Evolutionary conservation across 2,797 vertebrate genomes (phyloP).

Genomic region (Spondyliosoma cantharus): DNA sequence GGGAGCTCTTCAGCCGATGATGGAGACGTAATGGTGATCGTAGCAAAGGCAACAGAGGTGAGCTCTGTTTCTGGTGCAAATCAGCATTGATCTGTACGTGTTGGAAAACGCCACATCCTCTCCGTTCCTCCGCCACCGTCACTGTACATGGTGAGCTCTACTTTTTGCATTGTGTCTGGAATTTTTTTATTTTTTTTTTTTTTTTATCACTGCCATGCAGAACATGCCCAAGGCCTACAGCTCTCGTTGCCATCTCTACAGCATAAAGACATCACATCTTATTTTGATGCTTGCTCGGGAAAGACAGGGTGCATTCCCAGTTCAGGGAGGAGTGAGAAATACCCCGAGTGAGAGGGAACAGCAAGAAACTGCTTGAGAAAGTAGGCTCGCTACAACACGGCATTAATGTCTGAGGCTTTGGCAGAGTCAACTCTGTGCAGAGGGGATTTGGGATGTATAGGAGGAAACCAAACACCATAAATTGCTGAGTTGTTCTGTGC

Average conservation of each 20-base stretch:
- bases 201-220: conserved; percentile 69
- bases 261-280: conserved; percentile 74
- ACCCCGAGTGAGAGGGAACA: conserved; percentile 58
- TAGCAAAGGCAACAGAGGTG: conserved; percentile 33
- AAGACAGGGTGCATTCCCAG: conserved; percentile 74
- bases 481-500: conserved; percentile 53
- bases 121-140: conserved; percentile 42
- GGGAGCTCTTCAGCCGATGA: conserved; percentile 40
- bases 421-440: conserved; percentile 57
- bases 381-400: conserved; percentile 46
- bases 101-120: conserved; percentile 40
- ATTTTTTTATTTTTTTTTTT: conserved; percentile 3
- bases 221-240: conserved; percentile 76
- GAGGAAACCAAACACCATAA: conserved; percentile 59
- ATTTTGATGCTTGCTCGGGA: conserved; percentile 70
- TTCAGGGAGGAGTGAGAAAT: conserved; percentile 66
- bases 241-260: conserved; percentile 66
- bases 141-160: conserved; percentile 51
- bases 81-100: conserved; percentile 51
- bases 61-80: conserved; percentile 55
- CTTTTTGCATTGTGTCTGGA: conserved; percentile 69
- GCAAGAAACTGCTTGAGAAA: conserved; percentile 63
- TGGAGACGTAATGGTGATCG: conserved; percentile 54
- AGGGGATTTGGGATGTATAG: conserved; percentile 48
- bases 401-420: conserved; percentile 65